Conservation (phyloP, 92 coral and sea anemone genomes). For the Porites cylindrica region DNA sequence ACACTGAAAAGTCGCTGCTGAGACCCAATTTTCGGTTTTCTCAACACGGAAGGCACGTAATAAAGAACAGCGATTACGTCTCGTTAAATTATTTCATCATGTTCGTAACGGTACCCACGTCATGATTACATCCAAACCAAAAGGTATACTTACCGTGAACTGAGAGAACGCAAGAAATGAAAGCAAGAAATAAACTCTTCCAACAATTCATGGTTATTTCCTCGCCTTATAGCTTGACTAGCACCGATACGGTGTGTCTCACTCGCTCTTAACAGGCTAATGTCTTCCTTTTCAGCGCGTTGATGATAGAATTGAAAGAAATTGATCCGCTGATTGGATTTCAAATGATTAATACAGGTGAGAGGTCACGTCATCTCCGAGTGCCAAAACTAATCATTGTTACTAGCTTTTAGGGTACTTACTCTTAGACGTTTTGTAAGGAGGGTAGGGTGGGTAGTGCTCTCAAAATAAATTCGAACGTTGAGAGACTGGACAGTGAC, state of each 20-base stretch:
- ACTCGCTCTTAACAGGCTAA: not conserved
- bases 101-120: not conserved
- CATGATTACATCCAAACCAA: not conserved
- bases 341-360: not conserved
- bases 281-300: not conserved
- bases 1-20: too few species aligned
- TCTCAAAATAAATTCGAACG: too few species aligned
- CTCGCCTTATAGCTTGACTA: not conserved
- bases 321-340: not conserved
- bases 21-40: too few species aligned
- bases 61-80: not conserved
- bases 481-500: too few species aligned
- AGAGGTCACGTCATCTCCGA: not conserved
- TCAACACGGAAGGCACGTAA: too few species aligned
- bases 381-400: not conserved
- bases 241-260: not conserved
- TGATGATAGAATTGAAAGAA: not conserved
- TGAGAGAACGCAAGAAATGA: not conserved
- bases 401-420: not conserved
- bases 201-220: not conserved
- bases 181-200: not conserved
- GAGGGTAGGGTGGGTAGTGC: too few species aligned
- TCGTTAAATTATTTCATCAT: not conserved
- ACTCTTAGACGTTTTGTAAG: too few species aligned
- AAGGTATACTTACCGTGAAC: not conserved